Percentiles rank a stretch among this genome's conserved stretches.
Conservation (phyloP, 1,140 invertebrate species). For the Rhyzopertha dominica region DNA sequence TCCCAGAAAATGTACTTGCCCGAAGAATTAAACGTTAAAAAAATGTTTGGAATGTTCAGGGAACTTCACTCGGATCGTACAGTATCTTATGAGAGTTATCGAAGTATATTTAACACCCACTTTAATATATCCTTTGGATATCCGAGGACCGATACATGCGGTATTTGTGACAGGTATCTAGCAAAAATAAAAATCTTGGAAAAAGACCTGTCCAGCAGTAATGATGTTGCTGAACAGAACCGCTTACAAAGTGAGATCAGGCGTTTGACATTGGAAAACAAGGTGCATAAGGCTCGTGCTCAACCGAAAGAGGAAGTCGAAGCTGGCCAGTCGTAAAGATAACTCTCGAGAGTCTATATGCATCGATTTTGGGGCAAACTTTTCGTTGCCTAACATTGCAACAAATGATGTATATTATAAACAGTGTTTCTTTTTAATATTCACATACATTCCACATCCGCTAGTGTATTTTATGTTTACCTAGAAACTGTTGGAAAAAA, state of each 20-base stretch:
- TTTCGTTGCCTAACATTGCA: slow-evolving; percentile 20
- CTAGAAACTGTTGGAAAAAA: slow-evolving; percentile 21
- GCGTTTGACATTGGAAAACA: slow-evolving; percentile 12
- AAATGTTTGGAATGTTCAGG: slow-evolving; percentile 17
- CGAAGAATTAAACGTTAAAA: slow-evolving; percentile 19
- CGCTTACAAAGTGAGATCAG: slow-evolving; percentile 3
- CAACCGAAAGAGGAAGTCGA: slow-evolving; percentile 11
- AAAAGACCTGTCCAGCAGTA: no score
- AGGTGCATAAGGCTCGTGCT: no score
- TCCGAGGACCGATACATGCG: slow-evolving; percentile 19
- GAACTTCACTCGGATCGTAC: slow-evolving; percentile 4
- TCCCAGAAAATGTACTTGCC: slow-evolving; percentile 21
- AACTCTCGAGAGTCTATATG: slow-evolving; percentile 13
- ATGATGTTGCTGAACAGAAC: background rate
- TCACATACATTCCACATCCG: slow-evolving; percentile 13
- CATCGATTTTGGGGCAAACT: slow-evolving; percentile 25
- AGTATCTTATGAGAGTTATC: slow-evolving; percentile 11
- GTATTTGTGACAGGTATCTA: slow-evolving; percentile 12
- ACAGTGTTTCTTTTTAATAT: slow-evolving; percentile 25
- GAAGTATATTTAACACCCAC: slow-evolving; percentile 10
- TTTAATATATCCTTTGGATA: slow-evolving; percentile 25
- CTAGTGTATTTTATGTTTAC: slow-evolving; percentile 21
- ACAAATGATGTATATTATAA: slow-evolving; percentile 28
- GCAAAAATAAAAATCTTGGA: no score
- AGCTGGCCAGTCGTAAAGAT: slow-evolving; percentile 9